A percentile compares a stretch with the other conserved stretches of the same genome.
Evolutionary conservation across 2,113 vertebrate species (phyloP).

Genomic region (Chaenocephalus aceratus): DNA sequence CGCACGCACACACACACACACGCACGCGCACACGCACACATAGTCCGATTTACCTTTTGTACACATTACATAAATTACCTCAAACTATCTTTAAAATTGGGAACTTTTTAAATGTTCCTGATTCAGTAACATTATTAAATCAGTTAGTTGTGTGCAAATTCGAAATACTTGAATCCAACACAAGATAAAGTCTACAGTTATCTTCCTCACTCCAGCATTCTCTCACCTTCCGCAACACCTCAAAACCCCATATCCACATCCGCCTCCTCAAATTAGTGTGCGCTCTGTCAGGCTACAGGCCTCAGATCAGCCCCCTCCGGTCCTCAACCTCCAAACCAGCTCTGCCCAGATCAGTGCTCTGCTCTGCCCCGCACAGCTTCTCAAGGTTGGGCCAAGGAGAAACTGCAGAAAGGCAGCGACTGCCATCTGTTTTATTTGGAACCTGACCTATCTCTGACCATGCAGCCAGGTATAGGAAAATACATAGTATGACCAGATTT

Average conservation of each 20-base stretch:
- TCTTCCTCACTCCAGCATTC: not conserved
- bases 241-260: conserved; percentile 11
- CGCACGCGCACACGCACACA: too few species aligned
- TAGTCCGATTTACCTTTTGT: not conserved
- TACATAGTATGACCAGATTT: conserved; percentile 2
- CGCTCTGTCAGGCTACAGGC: conserved; percentile 7
- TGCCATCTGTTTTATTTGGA: conserved; percentile 75
- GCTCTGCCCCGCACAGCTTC: conserved; percentile 70
- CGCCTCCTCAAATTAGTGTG: conserved; percentile 19
- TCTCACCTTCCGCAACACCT: conserved; percentile 22
- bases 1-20: too few species aligned
- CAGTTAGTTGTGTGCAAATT: not conserved
- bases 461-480: conserved; percentile 36
- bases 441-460: conserved; percentile 36
- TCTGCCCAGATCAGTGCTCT: conserved; percentile 48
- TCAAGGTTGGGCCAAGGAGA: conserved; percentile 80
- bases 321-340: conserved; percentile 42
- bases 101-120: not conserved
- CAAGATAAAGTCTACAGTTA: not conserved
- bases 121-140: not conserved
- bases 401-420: conserved; percentile 51
- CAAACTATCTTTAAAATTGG: not conserved
- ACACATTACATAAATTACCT: not conserved
- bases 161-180: not conserved
- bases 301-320: conserved; percentile 34